Base-by-base conservation (phyloP, 2,113 vertebrate species). In the Anthoscopus minutus region DNA sequence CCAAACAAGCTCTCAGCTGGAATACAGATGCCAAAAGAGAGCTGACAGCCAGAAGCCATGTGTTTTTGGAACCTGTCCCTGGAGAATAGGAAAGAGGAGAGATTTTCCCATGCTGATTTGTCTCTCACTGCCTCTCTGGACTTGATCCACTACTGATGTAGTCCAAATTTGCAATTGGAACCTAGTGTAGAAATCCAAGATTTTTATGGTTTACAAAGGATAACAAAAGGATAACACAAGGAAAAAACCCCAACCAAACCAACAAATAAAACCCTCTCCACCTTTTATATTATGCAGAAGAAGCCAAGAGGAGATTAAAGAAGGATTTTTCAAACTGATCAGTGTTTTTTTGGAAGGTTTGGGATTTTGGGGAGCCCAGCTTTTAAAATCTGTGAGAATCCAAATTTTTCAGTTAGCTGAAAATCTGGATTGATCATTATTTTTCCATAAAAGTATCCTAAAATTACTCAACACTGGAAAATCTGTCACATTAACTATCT, bases 11-110 rank as follows among this genome's bases (percentile, higher is more conserved):
- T 90, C 85, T 92, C 95, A 95, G 96, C 93, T 97, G 95, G 94
- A 93, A 37, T 61, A 78, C 95, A 96, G 94, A 97, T 94, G 93
- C 92, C 76, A 88, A 81, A 95, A 97, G 57, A 10, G 37, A 93
- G 47, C 56, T 95, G 90, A 90, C 53, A 94, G 94, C 96, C 95
- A 97, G 88, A 88, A 96, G 65, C 76, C 69, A 90, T 76, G 67
- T 60, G 76, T 77, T 90, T 83, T 88, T 92, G 92, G 94, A 96
- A 83, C 69, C 71, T 70, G 30, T 83, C 89, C 56, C 92, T 90
- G 53, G 72, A 94, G 94, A 92, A 81, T 3, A 31, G 65, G 51
- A 88, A 93, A n/a, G 9, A 88, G 51, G 20, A 96, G 40, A 95
- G 37, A 66, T 88, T 95, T 95, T 95, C 82, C 88, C 93, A 95